A percentile compares a stretch with the other conserved stretches of the same genome.
These are phyloP conservation scores for Brachionus rotundiformis DNA, from an alignment of 1,140 invertebrate genomes.

Conservation along the genomic window DNA sequence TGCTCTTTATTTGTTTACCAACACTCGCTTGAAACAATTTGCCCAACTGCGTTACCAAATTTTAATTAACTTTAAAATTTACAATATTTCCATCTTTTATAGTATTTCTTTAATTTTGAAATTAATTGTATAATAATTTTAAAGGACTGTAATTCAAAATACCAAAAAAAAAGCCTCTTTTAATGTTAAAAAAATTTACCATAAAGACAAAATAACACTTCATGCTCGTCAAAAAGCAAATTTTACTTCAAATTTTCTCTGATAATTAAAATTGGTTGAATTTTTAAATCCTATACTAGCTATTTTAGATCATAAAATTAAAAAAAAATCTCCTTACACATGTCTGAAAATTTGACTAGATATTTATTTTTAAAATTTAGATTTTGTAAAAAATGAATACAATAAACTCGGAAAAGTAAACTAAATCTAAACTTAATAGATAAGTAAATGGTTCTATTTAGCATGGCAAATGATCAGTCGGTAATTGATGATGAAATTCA, in stretches of 20 bases:
- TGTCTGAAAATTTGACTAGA: background rate
- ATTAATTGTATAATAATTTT: background rate
- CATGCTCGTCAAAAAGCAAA: background rate
- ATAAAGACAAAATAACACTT: background rate
- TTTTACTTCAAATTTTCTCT: background rate
- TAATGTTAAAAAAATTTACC: too few species aligned
- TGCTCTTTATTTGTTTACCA: slow-evolving; percentile 17
- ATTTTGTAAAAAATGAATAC: background rate
- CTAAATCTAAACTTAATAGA: background rate
- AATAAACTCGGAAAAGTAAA: background rate
- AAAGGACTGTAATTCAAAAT: background rate
- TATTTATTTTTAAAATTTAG: background rate
- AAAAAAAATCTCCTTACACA: slow-evolving; percentile 4
- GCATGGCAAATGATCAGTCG: slow-evolving; percentile 21
- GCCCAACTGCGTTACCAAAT: slow-evolving; percentile 21
- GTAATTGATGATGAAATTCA: slow-evolving; percentile 31
- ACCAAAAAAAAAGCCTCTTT: background rate
- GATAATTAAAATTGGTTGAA: background rate
- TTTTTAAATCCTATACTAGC: background rate
- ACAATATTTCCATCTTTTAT: background rate
- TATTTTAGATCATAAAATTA: background rate
- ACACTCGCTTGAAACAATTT: slow-evolving; percentile 40
- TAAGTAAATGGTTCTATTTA: background rate
- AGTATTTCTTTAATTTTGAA: background rate
- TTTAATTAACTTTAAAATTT: background rate